These are phyloP conservation scores for Oreochromis mossambicus DNA, from an alignment of 2,797 vertebrate genomes.

Conservation along the genomic window DNA sequence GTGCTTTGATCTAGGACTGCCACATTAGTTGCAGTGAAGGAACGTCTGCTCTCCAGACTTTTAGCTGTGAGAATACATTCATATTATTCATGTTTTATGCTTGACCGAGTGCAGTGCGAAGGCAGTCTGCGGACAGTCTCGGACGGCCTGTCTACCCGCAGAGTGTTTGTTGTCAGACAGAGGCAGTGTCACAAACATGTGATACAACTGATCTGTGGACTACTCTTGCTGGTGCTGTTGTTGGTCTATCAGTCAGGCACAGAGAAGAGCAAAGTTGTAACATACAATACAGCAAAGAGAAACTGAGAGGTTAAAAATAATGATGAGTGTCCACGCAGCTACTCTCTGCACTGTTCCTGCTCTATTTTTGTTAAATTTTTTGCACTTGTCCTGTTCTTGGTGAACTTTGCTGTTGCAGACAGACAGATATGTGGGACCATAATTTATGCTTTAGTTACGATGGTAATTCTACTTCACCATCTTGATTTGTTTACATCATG, in stretches of 20 bases:
- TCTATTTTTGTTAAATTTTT: not conserved
- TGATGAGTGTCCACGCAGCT: not conserved
- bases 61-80: not conserved
- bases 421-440: not conserved
- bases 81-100: not conserved
- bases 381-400: not conserved
- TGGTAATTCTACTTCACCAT: not conserved
- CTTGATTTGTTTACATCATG: not conserved
- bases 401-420: not conserved
- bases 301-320: not conserved
- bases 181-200: not conserved
- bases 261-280: not conserved
- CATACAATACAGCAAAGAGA: not conserved
- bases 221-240: not conserved
- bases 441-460: not conserved
- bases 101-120: not conserved
- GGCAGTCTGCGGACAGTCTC: not conserved
- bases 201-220: not conserved
- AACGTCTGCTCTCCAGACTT: not conserved
- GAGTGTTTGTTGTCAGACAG: not conserved
- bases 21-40: not conserved
- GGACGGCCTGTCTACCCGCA: not conserved
- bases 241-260: not conserved
- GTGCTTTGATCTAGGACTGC: slow-evolving; percentile 38
- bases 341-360: not conserved